These are phyloP conservation scores for Lepus americanus DNA, from an alignment of 2,113 vertebrate species.

Conservation along the genomic window DNA sequence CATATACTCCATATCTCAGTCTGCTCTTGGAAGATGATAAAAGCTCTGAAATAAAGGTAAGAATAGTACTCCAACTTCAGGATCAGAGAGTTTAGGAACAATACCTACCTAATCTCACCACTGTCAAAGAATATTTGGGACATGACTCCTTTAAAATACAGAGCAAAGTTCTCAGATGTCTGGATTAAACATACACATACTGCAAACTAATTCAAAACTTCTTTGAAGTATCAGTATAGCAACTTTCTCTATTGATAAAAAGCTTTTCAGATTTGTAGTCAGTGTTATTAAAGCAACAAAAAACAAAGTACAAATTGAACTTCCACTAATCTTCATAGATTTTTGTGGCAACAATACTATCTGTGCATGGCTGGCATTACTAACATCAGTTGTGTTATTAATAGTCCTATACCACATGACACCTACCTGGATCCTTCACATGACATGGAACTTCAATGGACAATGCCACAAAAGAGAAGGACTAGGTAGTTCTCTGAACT, in stretches of 20 bases:
- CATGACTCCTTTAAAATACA: background rate
- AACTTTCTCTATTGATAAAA: background rate
- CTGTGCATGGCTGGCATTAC: background rate
- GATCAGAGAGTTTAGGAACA: background rate
- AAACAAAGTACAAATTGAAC: slow-evolving; percentile 29
- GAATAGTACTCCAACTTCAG: background rate
- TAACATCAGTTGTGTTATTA: background rate
- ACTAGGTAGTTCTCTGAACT: fast-evolving
- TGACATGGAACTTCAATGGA: background rate
- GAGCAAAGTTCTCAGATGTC: background rate
- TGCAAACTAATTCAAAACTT: background rate
- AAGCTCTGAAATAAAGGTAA: background rate
- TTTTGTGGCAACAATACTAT: slow-evolving; percentile 33
- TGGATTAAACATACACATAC: background rate
- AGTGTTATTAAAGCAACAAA: background rate
- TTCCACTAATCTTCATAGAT: background rate
- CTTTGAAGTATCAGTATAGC: background rate
- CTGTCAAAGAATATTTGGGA: background rate
- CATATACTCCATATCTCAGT: background rate
- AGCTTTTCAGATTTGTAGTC: background rate
- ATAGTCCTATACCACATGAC: background rate
- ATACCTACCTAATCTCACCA: background rate
- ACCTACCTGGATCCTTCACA: background rate
- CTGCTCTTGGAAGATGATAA: background rate
- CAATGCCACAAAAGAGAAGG: background rate